Conservation (phyloP, 2,113 vertebrate genomes). For the Plestiodon gilberti region DNA sequence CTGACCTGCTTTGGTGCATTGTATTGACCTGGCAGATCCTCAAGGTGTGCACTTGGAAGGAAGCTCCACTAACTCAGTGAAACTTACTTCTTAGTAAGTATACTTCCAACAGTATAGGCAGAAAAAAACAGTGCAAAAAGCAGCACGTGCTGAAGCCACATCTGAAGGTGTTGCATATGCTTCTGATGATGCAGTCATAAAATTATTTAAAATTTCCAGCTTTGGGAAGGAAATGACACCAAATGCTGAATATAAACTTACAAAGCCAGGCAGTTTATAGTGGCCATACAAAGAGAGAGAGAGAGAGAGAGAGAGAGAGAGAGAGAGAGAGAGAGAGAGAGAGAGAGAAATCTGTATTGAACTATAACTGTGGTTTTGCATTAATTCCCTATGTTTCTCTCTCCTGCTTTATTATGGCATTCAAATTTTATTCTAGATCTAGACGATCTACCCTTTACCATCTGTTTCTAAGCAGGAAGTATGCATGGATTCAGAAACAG, state of each 20-base stretch:
- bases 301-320: no score
- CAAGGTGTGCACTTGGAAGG: no score
- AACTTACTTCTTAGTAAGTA: no score
- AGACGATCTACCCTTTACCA: constrained; percentile 72
- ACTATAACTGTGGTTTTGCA: constrained; percentile 56
- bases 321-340: no score
- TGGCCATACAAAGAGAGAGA: constrained; percentile 19
- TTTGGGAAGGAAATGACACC: constrained; percentile 42
- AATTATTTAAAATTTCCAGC: constrained; percentile 4
- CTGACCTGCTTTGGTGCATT: no score
- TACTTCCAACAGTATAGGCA: background rate
- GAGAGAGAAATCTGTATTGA: constrained; percentile 55
- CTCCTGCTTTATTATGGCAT: constrained; percentile 70
- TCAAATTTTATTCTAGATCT: constrained; percentile 64
- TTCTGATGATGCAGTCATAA: constrained; percentile 3
- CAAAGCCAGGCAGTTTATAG: constrained; percentile 46
- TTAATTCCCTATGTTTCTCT: constrained; percentile 68
- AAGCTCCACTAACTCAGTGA: no score
- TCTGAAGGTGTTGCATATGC: background rate
- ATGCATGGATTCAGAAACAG: constrained; percentile 72
- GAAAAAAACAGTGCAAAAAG: background rate
- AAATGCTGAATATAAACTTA: constrained; percentile 39
- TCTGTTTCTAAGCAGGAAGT: constrained; percentile 72
- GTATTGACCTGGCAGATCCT: no score
- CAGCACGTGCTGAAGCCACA: background rate